Evolutionary conservation across 2,113 vertebrate genomes (phyloP), one percentile per base, ranked within the genome.

Genomic region (Paraplagusia blochii): DNA sequence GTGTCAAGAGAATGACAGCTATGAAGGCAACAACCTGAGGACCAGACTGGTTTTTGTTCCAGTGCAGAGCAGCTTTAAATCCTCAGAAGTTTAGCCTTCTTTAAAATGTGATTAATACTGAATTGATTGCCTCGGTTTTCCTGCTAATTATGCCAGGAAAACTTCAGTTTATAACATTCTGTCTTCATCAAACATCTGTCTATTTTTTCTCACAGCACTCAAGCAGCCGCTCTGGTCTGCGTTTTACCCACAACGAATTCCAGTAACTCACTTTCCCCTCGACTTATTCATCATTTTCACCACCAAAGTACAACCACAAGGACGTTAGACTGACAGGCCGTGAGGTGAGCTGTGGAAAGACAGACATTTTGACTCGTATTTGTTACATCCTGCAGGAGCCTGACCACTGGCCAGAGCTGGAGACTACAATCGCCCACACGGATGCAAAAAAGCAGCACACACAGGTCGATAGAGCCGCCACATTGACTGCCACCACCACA

Each of bases 401-500:
- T 34, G 50, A 43, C 58, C 64, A 15, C 59, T 7, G 34, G 38
- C 38, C 4, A 40, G 38, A 33, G 17, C 40, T 42, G 39, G 51
- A 44, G 44, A 15, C 44, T 48, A 1, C 59, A 17, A 16, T 15
- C n/a, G 12, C 42, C 11, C 34, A 52, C 39, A 45, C n/a, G 10
- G 14, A 15, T n/a, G 45, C 16, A 40, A 17, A 59, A 7, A 17
- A 72, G 60, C 58, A 44, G 38, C 53, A 19, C 38, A 9, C 60
- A 50, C 36, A 65, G 64, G 52, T 68, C 58, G 47, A 70, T 53
- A 29, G 54, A 50, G 35, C 15, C 42, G 17, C 38, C 36, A 17
- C 66, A 68, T 50, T 13, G 15, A 64, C 58, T 43, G n/a, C 66
- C 15, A 16, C 66, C 16, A n/a, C 70, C 69, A 45, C 76, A 74